These are phyloP conservation scores for Andrena minutula DNA, from an alignment of 2,888 invertebrate species.

Conservation along the genomic window DNA sequence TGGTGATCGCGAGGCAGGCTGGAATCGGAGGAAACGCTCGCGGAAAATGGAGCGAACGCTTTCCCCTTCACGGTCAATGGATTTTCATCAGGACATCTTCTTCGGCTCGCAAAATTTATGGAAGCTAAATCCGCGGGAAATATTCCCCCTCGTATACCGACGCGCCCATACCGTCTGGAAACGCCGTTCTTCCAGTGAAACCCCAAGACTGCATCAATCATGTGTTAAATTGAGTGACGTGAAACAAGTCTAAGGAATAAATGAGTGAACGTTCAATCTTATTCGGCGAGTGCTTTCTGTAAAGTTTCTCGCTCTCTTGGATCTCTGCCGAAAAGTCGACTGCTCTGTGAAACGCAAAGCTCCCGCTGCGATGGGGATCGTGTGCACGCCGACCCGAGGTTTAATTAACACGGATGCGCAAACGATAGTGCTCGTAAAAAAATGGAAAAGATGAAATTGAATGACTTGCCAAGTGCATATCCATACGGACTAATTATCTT, in stretches of 20 bases:
- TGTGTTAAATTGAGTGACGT: constrained; percentile 38
- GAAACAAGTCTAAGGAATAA: constrained; percentile 43
- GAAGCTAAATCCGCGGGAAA: neutral
- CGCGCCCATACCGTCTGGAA: neutral
- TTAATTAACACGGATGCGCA: neutral
- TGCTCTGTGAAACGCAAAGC: no score
- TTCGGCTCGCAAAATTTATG: constrained; percentile 6
- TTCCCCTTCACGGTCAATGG: constrained; percentile 17
- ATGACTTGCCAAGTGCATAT: neutral
- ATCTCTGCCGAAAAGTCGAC: neutral
- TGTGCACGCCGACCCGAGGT: no score
- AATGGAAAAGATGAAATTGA: neutral
- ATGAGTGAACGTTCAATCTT: constrained; percentile 18
- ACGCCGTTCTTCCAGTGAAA: neutral
- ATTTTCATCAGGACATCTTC: neutral
- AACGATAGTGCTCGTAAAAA: neutral
- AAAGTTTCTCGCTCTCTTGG: neutral
- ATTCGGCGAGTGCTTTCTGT: neutral
- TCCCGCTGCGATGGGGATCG: no score
- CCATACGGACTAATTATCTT: neutral
- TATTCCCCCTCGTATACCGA: neutral
- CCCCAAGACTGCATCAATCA: neutral
- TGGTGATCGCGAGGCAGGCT: constrained; percentile 4
- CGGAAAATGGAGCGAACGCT: constrained; percentile 23
- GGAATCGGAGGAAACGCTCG: neutral